Evolutionary conservation across 23 tunicate species (phyloP).

Genomic region (Trididemnum nubilum): DNA sequence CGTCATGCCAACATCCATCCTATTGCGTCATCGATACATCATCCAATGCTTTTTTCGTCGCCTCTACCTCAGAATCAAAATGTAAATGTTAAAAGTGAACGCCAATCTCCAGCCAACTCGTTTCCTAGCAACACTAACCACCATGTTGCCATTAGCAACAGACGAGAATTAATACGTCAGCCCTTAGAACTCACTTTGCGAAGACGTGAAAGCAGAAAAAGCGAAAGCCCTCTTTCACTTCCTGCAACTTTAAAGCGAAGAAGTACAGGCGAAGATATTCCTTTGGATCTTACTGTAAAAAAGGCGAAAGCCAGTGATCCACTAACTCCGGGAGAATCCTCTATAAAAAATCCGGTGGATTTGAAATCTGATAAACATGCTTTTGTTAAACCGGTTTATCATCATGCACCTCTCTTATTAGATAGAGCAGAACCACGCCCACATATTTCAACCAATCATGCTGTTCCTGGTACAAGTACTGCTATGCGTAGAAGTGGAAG

Average conservation of each 20-base stretch:
- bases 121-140: conserved; percentile 18
- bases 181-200: not conserved
- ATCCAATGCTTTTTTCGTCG: not conserved
- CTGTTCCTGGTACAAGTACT: not conserved
- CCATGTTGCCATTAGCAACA: conserved; percentile 2
- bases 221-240: not conserved
- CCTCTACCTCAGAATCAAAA: not conserved
- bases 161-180: not conserved
- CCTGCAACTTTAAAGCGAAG: not conserved
- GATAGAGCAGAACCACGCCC: not conserved
- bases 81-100: conserved; percentile 4
- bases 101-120: conserved; percentile 8
- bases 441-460: not conserved
- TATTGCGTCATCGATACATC: not conserved
- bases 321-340: not conserved
- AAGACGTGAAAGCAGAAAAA: not conserved
- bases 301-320: not conserved
- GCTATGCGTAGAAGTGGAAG: not conserved
- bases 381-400: conserved; percentile 23
- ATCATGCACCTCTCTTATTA: not conserved
- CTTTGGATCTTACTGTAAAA: conserved; percentile 46
- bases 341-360: too few species aligned
- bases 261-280: conserved; percentile 5
- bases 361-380: not conserved
- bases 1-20: not conserved